Conservation (phyloP, 2,113 vertebrate genomes). For the Cephalopterus ornatus region DNA sequence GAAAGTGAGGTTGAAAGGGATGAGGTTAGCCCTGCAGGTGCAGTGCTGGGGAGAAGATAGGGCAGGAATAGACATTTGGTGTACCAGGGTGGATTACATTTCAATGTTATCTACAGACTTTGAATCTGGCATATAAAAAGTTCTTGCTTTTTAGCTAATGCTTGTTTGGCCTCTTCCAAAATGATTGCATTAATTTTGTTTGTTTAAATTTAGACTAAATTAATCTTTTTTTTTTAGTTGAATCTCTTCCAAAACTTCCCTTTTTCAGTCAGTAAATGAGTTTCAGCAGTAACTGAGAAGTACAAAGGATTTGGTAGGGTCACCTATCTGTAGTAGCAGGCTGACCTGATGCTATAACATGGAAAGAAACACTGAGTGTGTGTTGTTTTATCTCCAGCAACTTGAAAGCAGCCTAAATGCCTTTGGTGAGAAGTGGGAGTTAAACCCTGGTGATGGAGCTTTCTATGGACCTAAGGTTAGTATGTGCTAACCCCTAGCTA, state of each 20-base stretch:
- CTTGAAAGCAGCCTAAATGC: constrained; percentile 95
- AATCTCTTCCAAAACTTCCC: not conserved
- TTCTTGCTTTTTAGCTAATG: not conserved
- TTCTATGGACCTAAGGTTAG: constrained; percentile 98
- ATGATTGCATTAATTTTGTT: not conserved
- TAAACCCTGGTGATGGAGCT: constrained; percentile 95
- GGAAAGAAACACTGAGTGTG: not conserved
- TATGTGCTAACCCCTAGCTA: not conserved
- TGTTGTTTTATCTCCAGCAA: constrained; percentile 82
- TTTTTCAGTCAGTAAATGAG: not conserved
- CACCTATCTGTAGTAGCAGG: not conserved
- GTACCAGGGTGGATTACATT: not conserved
- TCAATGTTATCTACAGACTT: not conserved
- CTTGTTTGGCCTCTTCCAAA: not conserved
- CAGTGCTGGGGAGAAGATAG: not conserved
- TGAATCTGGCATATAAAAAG: not conserved
- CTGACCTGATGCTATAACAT: not conserved
- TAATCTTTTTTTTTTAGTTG: not conserved
- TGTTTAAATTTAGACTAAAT: not conserved
- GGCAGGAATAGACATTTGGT: not conserved
- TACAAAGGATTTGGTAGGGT: not conserved
- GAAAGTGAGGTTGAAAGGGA: not conserved
- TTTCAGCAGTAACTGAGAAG: not conserved
- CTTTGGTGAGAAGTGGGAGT: constrained; percentile 94
- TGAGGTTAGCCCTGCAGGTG: not conserved